Percentiles rank a stretch among this genome's conserved stretches.
These are phyloP conservation scores for Muraenolepis orangiensis DNA, from an alignment of 2,797 vertebrate species.

Conservation along the genomic window DNA sequence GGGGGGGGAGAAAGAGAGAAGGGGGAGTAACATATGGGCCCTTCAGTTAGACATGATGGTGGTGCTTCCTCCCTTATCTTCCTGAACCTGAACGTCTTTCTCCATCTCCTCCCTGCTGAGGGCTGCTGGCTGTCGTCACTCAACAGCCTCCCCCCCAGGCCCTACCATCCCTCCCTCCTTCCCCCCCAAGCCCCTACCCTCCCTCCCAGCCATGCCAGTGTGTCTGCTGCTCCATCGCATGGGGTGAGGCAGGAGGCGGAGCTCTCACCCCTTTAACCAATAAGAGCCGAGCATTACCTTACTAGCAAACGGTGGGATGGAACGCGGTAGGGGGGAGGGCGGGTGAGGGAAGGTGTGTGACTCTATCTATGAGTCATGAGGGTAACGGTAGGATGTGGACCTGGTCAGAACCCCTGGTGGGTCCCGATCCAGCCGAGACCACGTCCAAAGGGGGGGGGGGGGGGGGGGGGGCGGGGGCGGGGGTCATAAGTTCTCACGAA, in stretches of 20 bases:
- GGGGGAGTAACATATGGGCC: not conserved
- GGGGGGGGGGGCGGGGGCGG: too few species aligned
- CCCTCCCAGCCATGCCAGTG: conserved; percentile 38
- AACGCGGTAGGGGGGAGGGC: not conserved
- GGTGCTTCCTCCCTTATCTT: conserved; percentile 33
- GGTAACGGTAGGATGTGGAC: conserved; percentile 18
- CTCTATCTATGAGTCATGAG: conserved; percentile 59
- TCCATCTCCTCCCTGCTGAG: conserved; percentile 42
- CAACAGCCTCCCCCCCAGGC: conserved; percentile 49
- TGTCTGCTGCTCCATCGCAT: conserved; percentile 50
- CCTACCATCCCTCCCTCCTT: conserved; percentile 34
- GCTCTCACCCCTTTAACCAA: conserved; percentile 54
- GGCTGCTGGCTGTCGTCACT: conserved; percentile 71
- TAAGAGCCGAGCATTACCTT: conserved; percentile 41
- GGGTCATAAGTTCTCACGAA: too few species aligned
- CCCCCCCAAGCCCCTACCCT: too few species aligned
- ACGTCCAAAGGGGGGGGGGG: too few species aligned
- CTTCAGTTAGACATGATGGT: conserved; percentile 37
- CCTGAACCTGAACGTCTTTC: conserved; percentile 54
- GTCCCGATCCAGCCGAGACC: conserved; percentile 1
- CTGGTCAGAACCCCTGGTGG: conserved; percentile 28
- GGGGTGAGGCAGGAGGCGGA: conserved; percentile 54
- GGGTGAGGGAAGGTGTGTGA: conserved; percentile 33
- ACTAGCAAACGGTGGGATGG: conserved; percentile 29
- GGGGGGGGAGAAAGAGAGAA: conserved; percentile 11